Percentiles rank a stretch among this genome's conserved stretches.
Conservation (phyloP, 2,797 vertebrate species). For the Trachurus trachurus region DNA sequence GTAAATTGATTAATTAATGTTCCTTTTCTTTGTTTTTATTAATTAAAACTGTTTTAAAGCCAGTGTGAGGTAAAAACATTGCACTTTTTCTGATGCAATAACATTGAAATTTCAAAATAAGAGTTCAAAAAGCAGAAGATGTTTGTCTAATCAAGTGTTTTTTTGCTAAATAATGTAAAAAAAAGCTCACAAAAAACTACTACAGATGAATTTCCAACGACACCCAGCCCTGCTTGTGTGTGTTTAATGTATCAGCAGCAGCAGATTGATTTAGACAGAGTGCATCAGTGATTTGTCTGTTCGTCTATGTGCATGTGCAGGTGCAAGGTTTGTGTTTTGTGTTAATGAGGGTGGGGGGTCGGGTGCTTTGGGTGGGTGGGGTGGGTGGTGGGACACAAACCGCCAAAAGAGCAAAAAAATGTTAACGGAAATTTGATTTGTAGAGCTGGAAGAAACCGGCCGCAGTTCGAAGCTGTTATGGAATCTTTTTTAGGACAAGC, state of each 20-base stretch:
- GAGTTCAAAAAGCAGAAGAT: too few species aligned
- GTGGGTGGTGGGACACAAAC: conserved; percentile 56
- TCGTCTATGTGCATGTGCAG: conserved; percentile 12
- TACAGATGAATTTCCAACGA: not conserved
- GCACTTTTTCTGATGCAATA: not conserved
- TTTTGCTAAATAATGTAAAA: not conserved
- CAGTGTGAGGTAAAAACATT: too few species aligned
- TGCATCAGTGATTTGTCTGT: conserved; percentile 10
- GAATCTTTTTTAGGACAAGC: conserved; percentile 90
- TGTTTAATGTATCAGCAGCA: not conserved
- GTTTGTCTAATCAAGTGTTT: not conserved
- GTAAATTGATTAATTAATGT: too few species aligned
- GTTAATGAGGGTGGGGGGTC: conserved; percentile 33
- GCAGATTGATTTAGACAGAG: not conserved
- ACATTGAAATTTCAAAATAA: too few species aligned
- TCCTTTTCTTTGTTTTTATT: too few species aligned
- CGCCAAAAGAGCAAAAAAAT: conserved; percentile 79
- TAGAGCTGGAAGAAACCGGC: conserved; percentile 87
- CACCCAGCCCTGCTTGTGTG: conserved; percentile 44
- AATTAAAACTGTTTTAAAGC: too few species aligned
- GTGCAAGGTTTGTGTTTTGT: conserved; percentile 38
- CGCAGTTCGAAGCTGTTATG: conserved; percentile 88
- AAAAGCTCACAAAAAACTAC: too few species aligned
- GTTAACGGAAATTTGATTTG: conserved; percentile 89
- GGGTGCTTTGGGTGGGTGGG: conserved; percentile 1